A percentile compares a stretch with the other conserved stretches of the same genome.
phyloP scores from a whole-genome alignment of 2,797 vertebrate species.

The Moxostoma hubbsi region DNA sequence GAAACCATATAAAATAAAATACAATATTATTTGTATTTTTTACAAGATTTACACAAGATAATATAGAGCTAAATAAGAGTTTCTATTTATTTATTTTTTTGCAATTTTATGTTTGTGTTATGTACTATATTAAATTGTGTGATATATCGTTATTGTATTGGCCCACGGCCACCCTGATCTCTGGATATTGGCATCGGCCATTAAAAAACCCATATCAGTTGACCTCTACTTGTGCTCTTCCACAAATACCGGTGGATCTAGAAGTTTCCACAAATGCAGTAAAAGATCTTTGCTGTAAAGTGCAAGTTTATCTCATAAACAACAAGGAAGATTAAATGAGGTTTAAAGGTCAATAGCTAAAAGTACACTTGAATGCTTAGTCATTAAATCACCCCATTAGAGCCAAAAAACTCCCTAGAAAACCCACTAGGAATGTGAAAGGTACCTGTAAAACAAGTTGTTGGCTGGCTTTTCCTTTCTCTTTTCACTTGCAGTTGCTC shows the following conservation, averaged over 20 bases:
- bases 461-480: conserved; percentile 16
- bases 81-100: too few relatives aligned
- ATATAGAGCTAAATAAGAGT: too few relatives aligned
- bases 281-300: neutral
- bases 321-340: conserved; percentile 19
- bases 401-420: neutral
- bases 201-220: too few relatives aligned
- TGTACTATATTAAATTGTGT: too few relatives aligned
- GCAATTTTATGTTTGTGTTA: too few relatives aligned
- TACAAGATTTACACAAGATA: too few relatives aligned
- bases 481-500: conserved; percentile 3
- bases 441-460: conserved; percentile 10
- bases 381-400: neutral
- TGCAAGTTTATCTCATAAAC: neutral
- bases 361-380: conserved; percentile 10
- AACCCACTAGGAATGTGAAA: conserved; percentile 25
- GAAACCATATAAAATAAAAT: too few relatives aligned
- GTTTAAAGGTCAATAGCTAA: conserved; percentile 5
- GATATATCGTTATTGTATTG: too few relatives aligned
- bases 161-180: too few relatives aligned
- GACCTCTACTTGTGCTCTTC: neutral
- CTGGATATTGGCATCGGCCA: too few relatives aligned
- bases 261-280: neutral
- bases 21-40: too few relatives aligned
- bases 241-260: conserved; percentile 1